These are phyloP conservation scores for Morinoia aosen DNA, from an alignment of 2,888 invertebrate species.

Conservation along the genomic window DNA sequence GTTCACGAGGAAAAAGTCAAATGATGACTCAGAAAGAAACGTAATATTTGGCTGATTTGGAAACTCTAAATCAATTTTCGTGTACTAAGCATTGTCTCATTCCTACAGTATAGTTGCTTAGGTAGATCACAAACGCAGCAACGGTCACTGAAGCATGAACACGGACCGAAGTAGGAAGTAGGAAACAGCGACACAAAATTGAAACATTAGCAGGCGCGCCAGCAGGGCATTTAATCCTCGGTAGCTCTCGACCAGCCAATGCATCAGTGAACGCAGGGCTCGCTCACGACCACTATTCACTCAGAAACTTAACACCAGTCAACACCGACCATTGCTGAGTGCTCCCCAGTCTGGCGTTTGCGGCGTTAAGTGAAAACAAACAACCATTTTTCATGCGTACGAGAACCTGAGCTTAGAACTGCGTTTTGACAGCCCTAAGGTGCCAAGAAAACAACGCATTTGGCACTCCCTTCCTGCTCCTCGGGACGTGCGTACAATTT, in stretches of 20 bases:
- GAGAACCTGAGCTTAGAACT: slow-evolving; percentile 14
- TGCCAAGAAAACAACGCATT: slow-evolving; percentile 46
- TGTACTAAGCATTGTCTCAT: background rate
- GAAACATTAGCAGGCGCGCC: background rate
- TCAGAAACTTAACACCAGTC: background rate
- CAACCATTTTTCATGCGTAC: slow-evolving; percentile 30
- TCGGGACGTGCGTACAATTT: background rate
- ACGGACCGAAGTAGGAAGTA: background rate
- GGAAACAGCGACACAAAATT: background rate
- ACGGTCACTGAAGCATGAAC: background rate
- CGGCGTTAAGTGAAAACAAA: slow-evolving; percentile 43
- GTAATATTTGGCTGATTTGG: background rate
- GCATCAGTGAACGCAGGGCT: background rate
- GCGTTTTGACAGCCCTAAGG: slow-evolving; percentile 1
- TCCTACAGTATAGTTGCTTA: background rate
- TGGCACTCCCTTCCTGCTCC: slow-evolving; percentile 37
- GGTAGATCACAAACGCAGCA: no score
- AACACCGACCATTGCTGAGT: slow-evolving; percentile 8
- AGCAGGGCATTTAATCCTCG: background rate
- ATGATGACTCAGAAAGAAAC: background rate
- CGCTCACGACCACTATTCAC: background rate
- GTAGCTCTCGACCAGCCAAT: background rate
- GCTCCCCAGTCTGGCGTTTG: background rate
- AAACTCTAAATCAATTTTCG: background rate
- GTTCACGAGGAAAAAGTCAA: background rate